A percentile compares a stretch with the other conserved stretches of the same genome.
These are phyloP conservation scores for Brenthis daphne DNA, from an alignment of 2,888 invertebrate species.

Conservation along the genomic window DNA sequence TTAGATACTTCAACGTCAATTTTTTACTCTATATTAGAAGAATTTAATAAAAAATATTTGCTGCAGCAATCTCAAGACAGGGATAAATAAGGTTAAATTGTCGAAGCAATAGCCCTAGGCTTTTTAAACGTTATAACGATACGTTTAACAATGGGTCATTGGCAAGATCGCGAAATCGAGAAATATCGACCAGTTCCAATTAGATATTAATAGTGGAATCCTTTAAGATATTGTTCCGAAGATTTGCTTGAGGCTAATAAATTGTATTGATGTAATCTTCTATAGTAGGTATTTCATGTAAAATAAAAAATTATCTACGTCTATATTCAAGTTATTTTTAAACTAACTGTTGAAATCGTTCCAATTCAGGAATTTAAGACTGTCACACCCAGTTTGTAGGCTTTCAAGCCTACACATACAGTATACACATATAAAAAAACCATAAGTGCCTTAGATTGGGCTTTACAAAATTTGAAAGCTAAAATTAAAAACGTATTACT, in stretches of 20 bases:
- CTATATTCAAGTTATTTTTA: too few species aligned
- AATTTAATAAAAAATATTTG: background rate
- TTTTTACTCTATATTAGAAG: background rate
- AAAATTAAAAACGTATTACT: too few species aligned
- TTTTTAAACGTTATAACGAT: slow-evolving; percentile 11
- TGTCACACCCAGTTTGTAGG: too few species aligned
- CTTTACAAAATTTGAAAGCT: too few species aligned
- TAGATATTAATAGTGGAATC: slow-evolving; percentile 24
- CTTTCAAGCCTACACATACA: too few species aligned
- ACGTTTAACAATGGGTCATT: slow-evolving; percentile 34
- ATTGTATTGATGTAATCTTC: background rate
- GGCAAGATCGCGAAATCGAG: slow-evolving; percentile 15
- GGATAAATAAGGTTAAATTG: slow-evolving; percentile 27
- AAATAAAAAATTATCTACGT: background rate
- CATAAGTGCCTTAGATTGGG: too few species aligned
- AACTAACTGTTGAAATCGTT: too few species aligned
- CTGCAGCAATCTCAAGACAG: slow-evolving; percentile 5
- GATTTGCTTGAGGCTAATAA: slow-evolving; percentile 16
- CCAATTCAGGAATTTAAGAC: too few species aligned
- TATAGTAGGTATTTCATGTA: background rate
- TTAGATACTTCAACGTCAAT: background rate
- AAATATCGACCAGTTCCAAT: slow-evolving; percentile 25
- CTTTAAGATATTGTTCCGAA: slow-evolving; percentile 18
- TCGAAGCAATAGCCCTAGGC: slow-evolving; percentile 27
- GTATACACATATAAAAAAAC: too few species aligned